These are phyloP conservation scores for Vireo griseus DNA, from an alignment of 2,797 vertebrate species.

Conservation along the genomic window DNA sequence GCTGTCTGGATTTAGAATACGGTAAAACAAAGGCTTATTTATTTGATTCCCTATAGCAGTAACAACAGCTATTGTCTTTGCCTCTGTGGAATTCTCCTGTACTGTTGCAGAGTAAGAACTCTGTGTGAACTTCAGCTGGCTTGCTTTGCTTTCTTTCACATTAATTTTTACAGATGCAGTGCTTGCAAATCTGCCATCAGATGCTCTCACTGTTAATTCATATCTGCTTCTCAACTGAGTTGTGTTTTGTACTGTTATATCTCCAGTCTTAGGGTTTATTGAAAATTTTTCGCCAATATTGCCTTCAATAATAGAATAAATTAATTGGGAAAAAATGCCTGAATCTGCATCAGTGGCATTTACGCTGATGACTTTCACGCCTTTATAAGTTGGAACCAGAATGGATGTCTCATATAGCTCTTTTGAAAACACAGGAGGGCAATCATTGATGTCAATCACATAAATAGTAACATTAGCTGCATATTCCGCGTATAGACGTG, in stretches of 20 bases:
- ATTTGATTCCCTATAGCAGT: constrained; percentile 90
- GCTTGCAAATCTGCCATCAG: constrained; percentile 89
- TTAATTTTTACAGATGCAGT: constrained; percentile 87
- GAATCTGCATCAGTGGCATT: constrained; percentile 92
- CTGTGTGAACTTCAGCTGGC: constrained; percentile 88
- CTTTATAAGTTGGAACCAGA: constrained; percentile 90
- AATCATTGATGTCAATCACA: constrained; percentile 94
- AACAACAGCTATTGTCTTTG: constrained; percentile 87
- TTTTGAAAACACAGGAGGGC: constrained; percentile 86
- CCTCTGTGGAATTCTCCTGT: constrained; percentile 87
- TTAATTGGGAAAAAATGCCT: constrained; percentile 83
- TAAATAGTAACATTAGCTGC: constrained; percentile 91
- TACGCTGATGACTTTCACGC: constrained; percentile 84
- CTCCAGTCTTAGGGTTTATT: constrained; percentile 81
- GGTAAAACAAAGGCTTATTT: constrained; percentile 93
- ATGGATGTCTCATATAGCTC: constrained; percentile 85
- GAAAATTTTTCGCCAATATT: constrained; percentile 97
- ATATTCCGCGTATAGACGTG: constrained; percentile 86
- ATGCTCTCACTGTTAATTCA: constrained; percentile 88
- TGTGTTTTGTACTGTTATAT: constrained; percentile 89
- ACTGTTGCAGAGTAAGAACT: constrained; percentile 85
- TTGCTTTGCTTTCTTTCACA: constrained; percentile 90
- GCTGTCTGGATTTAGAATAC: constrained; percentile 90
- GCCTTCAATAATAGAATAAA: constrained; percentile 92
- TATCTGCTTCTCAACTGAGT: constrained; percentile 94